Evolutionary conservation across 2,113 vertebrate genomes (phyloP), one percentile per base, ranked within the genome.

Genomic region (Numida meleagris): DNA sequence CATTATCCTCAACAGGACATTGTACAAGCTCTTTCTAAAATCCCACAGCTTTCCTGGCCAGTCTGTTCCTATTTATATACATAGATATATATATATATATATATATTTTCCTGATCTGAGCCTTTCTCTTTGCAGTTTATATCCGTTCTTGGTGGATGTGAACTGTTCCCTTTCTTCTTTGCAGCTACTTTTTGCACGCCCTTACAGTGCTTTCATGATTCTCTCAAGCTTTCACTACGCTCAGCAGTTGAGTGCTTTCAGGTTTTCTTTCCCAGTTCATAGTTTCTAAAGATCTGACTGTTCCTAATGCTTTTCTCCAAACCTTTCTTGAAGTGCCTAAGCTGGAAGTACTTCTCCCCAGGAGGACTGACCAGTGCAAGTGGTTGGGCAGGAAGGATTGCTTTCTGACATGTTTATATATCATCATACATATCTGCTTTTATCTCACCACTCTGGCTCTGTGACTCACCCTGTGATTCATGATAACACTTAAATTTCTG

Each of bases 351-450:
- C 21, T 63, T 4, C 50, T 90, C 21, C 25, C 18, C 24, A 15
- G 34, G 77, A 86, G 51, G 21, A 40, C 65, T 92, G 91, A 90
- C 59, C 42, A 83, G 12, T 77, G 63, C 45, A 71, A 31, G 40
- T 65, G n/a, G 72, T n/a, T 31, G 38, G 81, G 21, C 55, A 81
- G 89, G 70, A 89, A 95, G 74, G 65, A 83, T 63, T 88, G 58
- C 73, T 93, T 88, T 65, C 27, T 46, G 43, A 58, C 23, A 25
- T 55, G 20, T 45, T 62, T 76, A 36, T 88, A 9, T 67, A 63
- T 67, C 8, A 4, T 20, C 55, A 6, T 40, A 46, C 59, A 58
- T 19, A 1, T 65, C 4, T 40, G 9, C 4, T 38, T 82, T 83
- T 79, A 55, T 61, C 14, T 48, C 43, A 27, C 4, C 57, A 57